Conservation (phyloP, 2,113 vertebrate genomes). For the Butorides virescens region DNA sequence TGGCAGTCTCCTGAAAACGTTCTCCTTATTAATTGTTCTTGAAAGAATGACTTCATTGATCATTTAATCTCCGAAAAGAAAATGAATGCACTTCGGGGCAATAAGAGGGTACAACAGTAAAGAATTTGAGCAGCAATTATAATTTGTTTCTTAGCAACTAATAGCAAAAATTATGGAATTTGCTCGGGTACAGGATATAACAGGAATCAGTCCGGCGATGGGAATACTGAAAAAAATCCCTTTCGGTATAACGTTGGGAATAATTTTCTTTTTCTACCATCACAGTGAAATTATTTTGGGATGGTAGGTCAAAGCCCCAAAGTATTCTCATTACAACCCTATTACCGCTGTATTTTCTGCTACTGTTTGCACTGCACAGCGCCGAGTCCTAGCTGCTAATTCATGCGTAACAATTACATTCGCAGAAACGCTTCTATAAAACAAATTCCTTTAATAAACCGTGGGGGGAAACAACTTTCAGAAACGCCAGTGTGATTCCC, state of each 20-base stretch:
- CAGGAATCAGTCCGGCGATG: slow-evolving; percentile 10
- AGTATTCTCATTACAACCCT: slow-evolving; percentile 49
- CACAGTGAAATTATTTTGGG: slow-evolving; percentile 52
- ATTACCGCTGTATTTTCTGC: background rate
- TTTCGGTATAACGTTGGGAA: slow-evolving; percentile 21
- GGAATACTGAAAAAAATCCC: slow-evolving; percentile 23
- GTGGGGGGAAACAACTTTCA: background rate
- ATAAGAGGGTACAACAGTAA: slow-evolving; percentile 10
- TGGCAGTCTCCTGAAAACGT: background rate
- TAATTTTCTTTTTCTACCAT: slow-evolving; percentile 43
- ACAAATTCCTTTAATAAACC: slow-evolving; percentile 44
- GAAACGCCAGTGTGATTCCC: background rate
- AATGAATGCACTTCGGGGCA: slow-evolving; percentile 37
- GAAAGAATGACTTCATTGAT: slow-evolving; percentile 54
- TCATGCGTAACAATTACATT: background rate
- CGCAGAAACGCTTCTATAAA: background rate
- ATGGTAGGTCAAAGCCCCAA: slow-evolving; percentile 59
- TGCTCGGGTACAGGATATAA: slow-evolving; percentile 31
- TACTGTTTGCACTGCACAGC: background rate
- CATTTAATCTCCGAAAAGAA: slow-evolving; percentile 41
- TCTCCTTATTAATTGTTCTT: slow-evolving; percentile 46
- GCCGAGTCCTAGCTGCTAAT: background rate
- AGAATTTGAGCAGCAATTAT: slow-evolving; percentile 58
- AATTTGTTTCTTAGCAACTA: slow-evolving; percentile 77
- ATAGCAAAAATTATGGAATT: slow-evolving; percentile 66